These are phyloP conservation scores for Drosophila melanocephala DNA, from an alignment of 2,888 invertebrate species.

Conservation along the genomic window DNA sequence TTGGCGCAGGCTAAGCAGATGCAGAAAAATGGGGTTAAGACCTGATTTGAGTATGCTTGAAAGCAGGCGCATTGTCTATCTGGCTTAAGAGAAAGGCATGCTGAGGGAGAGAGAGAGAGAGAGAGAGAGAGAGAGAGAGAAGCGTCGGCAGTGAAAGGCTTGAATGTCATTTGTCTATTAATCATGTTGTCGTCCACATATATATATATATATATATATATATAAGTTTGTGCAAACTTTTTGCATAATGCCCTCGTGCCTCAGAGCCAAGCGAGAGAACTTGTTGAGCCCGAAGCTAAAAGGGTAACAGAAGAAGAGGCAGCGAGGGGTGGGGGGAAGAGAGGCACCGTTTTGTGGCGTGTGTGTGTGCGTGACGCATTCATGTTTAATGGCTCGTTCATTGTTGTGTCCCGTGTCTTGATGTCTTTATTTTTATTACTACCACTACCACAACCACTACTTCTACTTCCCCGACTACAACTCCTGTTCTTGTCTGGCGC, in stretches of 20 bases:
- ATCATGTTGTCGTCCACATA: slow-evolving; percentile 71
- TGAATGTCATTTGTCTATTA: slow-evolving; percentile 76
- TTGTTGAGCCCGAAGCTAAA: slow-evolving; percentile 62
- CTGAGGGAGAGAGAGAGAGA: slow-evolving; percentile 29
- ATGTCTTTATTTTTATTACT: slow-evolving; percentile 22
- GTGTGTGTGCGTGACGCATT: slow-evolving; percentile 69
- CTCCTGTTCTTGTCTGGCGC: slow-evolving; percentile 21
- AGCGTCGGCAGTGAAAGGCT: slow-evolving; percentile 67
- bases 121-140: slow-evolving; percentile 8
- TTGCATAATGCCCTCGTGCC: slow-evolving; percentile 72
- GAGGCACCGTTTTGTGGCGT: slow-evolving; percentile 16
- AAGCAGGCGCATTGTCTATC: slow-evolving; percentile 65
- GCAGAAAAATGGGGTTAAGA: slow-evolving; percentile 71
- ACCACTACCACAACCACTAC: not conserved
- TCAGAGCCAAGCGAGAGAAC: slow-evolving; percentile 60
- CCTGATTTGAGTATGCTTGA: slow-evolving; percentile 70
- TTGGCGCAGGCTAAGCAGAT: slow-evolving; percentile 50
- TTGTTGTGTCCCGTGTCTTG: slow-evolving; percentile 39
- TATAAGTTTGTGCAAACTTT: slow-evolving; percentile 68
- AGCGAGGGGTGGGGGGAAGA: not conserved
- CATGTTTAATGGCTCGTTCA: slow-evolving; percentile 58
- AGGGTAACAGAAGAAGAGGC: not conserved
- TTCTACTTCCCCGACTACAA: not conserved
- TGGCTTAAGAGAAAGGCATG: slow-evolving; percentile 7
- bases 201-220: slow-evolving; percentile 1